phyloP scores from a whole-genome alignment of 2,797 vertebrate species.

The Coracias cyanogaster region DNA sequence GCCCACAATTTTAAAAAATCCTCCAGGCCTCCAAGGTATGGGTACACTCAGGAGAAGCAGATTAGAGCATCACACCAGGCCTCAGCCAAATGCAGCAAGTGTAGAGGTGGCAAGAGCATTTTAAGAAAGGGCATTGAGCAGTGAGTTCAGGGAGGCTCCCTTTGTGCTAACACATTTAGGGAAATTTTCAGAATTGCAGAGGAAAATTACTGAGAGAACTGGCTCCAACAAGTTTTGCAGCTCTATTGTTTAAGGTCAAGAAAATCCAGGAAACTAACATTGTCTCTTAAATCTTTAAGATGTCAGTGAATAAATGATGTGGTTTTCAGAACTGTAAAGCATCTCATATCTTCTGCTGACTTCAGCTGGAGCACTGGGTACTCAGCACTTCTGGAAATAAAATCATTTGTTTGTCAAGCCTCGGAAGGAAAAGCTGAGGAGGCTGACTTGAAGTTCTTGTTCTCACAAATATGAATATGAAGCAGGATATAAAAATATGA shows the following conservation, averaged over 20 bases:
- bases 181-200: background rate
- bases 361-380: slow-evolving; percentile 48
- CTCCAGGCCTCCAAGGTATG: background rate
- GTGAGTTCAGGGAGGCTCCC: background rate
- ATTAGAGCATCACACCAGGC: background rate
- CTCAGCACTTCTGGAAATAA: slow-evolving; percentile 67
- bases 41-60: background rate
- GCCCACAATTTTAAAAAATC: background rate
- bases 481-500: slow-evolving; percentile 43
- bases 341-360: slow-evolving; percentile 48
- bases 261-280: background rate
- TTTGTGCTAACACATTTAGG: background rate
- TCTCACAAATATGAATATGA: slow-evolving; percentile 61
- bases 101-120: background rate
- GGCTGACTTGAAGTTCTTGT: slow-evolving; percentile 62
- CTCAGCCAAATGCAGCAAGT: background rate
- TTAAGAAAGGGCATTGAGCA: background rate
- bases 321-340: slow-evolving; percentile 42
- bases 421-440: slow-evolving; percentile 47
- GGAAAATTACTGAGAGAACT: background rate
- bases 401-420: slow-evolving; percentile 39
- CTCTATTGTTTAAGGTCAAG: slow-evolving; percentile 1
- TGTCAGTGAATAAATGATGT: slow-evolving; percentile 60
- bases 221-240: background rate
- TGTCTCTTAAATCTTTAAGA: slow-evolving; percentile 51